Evolutionary conservation across 2,797 vertebrate genomes (phyloP), one percentile per base, ranked within the genome.

Genomic region (Brachyrhaphis roseni): DNA sequence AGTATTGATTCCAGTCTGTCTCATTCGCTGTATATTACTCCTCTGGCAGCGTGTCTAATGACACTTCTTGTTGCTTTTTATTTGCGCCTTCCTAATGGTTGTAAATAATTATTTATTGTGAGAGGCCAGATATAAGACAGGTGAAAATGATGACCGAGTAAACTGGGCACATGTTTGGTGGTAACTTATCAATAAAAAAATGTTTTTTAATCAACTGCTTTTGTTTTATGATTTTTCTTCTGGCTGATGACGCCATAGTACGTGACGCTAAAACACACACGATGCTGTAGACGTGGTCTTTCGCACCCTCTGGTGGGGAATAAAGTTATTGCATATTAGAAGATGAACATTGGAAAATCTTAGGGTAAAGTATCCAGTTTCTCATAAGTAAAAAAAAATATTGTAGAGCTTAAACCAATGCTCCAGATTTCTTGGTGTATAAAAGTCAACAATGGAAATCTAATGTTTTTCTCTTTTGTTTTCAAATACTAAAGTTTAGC

Each of bases 91-190:
- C 86, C 93, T 93, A 94, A 94, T 95, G 93, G 95, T 90, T 98
- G 98, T 99, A 98, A 97, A 98, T 98, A 97, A 89, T 96, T 97
- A 99, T 98, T 98, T 98, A 98, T 98, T 98, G 96, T 95, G 93
- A 86, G 71, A 92, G 95, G 93, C 92, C 92, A 90, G 93, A 91
- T 89, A 83, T 87, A 86, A 80, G 36, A 43, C 75, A 66, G 23
- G 83, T 82, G 41, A 45, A 79, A 82, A 55, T 74, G 74, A 78
- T 82, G 74, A 83, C 82, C 70, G 80, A 72, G 39, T 49, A 28
- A 62, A 76, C 16, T 43, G 72, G 86, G 80, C 77, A 82, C 76
- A 88, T 81, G 75, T 86, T 83, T 86, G 83, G 81, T 74, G 76
- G 53, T 80, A 87, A 90, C 62, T 89, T 91, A 86, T 89, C 82